phyloP scores from a whole-genome alignment of 92 coral and sea anemone species.

The Muricea muricata region DNA sequence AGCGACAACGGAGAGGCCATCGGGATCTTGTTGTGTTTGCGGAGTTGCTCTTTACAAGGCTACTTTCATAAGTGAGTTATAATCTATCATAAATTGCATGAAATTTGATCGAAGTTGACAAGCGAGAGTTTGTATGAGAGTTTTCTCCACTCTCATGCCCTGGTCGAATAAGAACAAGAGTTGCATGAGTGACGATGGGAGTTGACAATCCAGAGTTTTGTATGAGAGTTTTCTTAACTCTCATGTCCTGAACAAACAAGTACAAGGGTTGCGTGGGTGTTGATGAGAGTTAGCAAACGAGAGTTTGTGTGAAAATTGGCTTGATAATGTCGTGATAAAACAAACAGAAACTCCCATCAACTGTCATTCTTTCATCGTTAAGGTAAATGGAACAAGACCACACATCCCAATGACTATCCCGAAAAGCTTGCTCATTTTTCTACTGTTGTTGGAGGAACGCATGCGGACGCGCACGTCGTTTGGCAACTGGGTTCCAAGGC shows the following conservation, averaged over 20 bases:
- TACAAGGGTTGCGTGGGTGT: too few relatives aligned
- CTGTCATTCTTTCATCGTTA: neutral
- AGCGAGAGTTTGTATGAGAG: neutral
- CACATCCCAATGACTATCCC: conserved; percentile 90
- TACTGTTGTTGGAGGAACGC: conserved; percentile 89
- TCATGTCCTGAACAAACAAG: too few relatives aligned
- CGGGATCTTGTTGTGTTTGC: conserved; percentile 77
- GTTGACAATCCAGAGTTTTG: too few relatives aligned
- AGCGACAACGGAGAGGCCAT: neutral
- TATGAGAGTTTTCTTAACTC: too few relatives aligned
- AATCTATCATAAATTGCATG: neutral
- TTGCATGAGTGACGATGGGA: too few relatives aligned
- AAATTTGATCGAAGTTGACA: too few relatives aligned
- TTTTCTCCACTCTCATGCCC: neutral
- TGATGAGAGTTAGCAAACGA: too few relatives aligned
- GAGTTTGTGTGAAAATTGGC: neutral
- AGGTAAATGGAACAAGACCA: conserved; percentile 84
- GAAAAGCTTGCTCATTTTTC: conserved; percentile 94
- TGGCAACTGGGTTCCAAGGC: conserved; percentile 89
- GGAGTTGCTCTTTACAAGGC: conserved; percentile 82
- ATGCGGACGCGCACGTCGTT: conserved; percentile 72
- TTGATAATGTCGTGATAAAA: neutral
- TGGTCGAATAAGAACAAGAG: too few relatives aligned
- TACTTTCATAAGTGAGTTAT: conserved; percentile 77
- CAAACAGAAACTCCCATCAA: neutral